Evolutionary conservation across 2,113 vertebrate genomes (phyloP), one percentile per base, ranked within the genome.

Genomic region (Ciconia stormi): DNA sequence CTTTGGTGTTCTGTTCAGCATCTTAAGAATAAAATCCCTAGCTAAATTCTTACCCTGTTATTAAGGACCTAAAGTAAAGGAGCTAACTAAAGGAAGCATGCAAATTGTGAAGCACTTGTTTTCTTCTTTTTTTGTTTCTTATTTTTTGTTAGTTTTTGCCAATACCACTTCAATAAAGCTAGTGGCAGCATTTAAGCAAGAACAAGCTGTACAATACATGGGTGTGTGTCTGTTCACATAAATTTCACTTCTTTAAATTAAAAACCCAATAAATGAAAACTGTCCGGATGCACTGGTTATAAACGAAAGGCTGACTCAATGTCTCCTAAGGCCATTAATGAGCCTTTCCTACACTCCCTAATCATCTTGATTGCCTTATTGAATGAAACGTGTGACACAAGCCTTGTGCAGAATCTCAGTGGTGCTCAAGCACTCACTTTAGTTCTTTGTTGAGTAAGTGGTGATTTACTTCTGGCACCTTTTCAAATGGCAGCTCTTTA

Each of bases 351-450:
- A 95, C 34, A 74, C 78, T 95, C 84, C 85, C 95, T 97, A 96
- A 97, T 98, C 95, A 97, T 95, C 80, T 95, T 94, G 97, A 98
- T 97, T 97, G 95, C 91, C 88, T 96, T 95, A 85, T 65, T 87
- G 97, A 97, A 96, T 95, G 93, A 95, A 81, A 80, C 40, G 6
- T 71, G 61, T 96, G 95, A 92, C 23, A 69, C 79, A 53, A 84
- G 82, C 71, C 76, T 95, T 80, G 77, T 85, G 40, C 42, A 83
- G 84, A 82, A 94, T 93, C 90, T 94, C 87, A 87, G 32, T 73
- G 66, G 61, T 77, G 62, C 70, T 90, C 81, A 66, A 66, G 61
- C 82, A 85, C 84, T 96, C 49, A n/a, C 47, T 93, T 92, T 67
- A 90, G 59, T 82, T 91, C 79, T 84, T 86, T 61, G 29, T 55